A percentile compares a stretch with the other conserved stretches of the same genome.
phyloP scores from a whole-genome alignment of 2,888 invertebrate species.

The Serrognathus titanus region DNA sequence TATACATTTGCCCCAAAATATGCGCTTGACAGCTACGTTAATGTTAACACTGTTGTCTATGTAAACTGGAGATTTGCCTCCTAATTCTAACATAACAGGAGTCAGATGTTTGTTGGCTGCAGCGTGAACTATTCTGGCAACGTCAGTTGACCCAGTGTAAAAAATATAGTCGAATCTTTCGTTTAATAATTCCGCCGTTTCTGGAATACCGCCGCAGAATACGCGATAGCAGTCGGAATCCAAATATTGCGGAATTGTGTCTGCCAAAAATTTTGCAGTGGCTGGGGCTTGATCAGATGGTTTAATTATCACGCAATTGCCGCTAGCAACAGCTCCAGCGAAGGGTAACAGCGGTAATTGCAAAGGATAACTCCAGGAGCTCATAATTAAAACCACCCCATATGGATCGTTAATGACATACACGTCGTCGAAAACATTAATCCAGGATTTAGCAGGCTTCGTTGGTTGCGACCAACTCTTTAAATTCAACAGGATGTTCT shows the following conservation, averaged over 20 bases:
- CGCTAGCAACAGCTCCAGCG: conserved; percentile 84
- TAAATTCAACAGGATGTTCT: conserved; percentile 59
- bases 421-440: conserved; percentile 65
- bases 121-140: conserved; percentile 83
- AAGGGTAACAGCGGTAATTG: conserved; percentile 77
- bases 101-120: conserved; percentile 91
- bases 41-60: conserved; percentile 82
- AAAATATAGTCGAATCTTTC: conserved; percentile 75
- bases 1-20: conserved; percentile 92
- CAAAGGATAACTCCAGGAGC: conserved; percentile 97
- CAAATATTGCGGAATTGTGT: conserved; percentile 79
- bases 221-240: conserved; percentile 68
- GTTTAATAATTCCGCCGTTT: conserved; percentile 65
- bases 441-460: conserved; percentile 54
- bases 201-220: conserved; percentile 62
- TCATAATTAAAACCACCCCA: conserved; percentile 83
- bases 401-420: conserved; percentile 82
- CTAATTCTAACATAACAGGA: conserved; percentile 89
- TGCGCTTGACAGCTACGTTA: conserved; percentile 69
- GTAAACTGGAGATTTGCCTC: conserved; percentile 83
- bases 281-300: conserved; percentile 83
- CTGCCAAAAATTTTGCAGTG: conserved; percentile 66
- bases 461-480: conserved; percentile 76
- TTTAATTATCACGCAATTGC: conserved; percentile 84
- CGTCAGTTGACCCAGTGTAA: conserved; percentile 72